Base-by-base conservation (phyloP, 1,140 invertebrate genomes). In the Telenomus remus region DNA sequence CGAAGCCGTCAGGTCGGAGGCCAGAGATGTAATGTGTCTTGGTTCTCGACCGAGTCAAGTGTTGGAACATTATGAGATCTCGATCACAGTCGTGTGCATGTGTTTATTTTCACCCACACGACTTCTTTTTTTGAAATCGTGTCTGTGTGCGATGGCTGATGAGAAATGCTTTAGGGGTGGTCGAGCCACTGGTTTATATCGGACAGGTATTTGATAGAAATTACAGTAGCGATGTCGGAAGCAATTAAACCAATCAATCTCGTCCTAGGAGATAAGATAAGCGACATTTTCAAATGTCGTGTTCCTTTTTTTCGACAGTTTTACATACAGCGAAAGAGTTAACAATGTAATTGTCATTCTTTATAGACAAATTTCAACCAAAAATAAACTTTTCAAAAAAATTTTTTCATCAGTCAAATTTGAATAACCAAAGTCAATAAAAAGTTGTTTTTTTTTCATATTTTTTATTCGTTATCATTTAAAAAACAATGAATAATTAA, bases 1-100 rank as follows among this genome's bases (percentile, higher is more conserved):
- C 19, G 2, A 27, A 27, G 19, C 80, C 81, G 61, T 84, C 82
- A 80, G 84, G 80, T 84, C 85, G 85, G 78, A 88, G 85, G 84
- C 80, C 82, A 80, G 68, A 83, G 79, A 80, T 80, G 57, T 84
- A 88, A 85, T 88, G 87, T 83, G 84, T 83, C 82, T 87, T 80
- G 77, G 60, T 78, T 80, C 81, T 77, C 79, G 71, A 77, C 65
- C 72, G 79, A 86, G 85, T 86, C 85, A 85, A 87, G 84, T 86
- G 84, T 81, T 80, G 76, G 80, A 57, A 55, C 39, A 60, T 69
- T 64, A 50, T 55, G 70, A 51, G 71, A n/a, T n/a, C 15, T 72
- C 61, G 51, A 57, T 27, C 19, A 51, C 53, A 72, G 78, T 80
- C 43, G 39, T 12, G 69, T 63, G 43, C 70, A 60, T 55, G 78